phyloP scores from a whole-genome alignment of 2,113 vertebrate genomes.

The Lepus europaeus region DNA sequence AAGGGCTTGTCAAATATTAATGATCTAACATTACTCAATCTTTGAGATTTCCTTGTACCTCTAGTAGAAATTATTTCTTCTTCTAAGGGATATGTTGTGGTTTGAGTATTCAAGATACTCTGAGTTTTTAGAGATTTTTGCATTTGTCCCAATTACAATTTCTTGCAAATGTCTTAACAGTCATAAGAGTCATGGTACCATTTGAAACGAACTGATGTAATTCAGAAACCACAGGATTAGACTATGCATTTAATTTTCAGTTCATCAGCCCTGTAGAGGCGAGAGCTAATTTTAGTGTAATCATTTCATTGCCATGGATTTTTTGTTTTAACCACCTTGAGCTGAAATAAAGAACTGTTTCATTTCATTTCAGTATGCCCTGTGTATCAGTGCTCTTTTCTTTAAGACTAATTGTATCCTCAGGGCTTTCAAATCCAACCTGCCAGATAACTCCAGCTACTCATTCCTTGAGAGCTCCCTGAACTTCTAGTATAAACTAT shows the following conservation, averaged over 20 bases:
- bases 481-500: slow-evolving; percentile 1
- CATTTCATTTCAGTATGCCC: not conserved
- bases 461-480: slow-evolving; percentile 23
- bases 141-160: slow-evolving; percentile 48
- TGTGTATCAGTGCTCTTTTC: not conserved
- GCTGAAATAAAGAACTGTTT: not conserved
- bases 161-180: slow-evolving; percentile 43
- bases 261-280: slow-evolving; percentile 67
- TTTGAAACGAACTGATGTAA: slow-evolving; percentile 60
- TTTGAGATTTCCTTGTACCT: too few species aligned
- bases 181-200: not conserved
- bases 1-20: not conserved
- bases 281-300: slow-evolving; percentile 73
- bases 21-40: too few species aligned
- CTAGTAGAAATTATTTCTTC: slow-evolving; percentile 31
- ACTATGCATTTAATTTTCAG: slow-evolving; percentile 68
- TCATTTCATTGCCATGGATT: slow-evolving; percentile 69
- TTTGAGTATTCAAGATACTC: not conserved
- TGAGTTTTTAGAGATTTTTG: slow-evolving; percentile 50
- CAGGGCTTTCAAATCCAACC: not conserved
- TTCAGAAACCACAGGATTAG: slow-evolving; percentile 62
- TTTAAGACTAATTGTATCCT: not conserved
- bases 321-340: slow-evolving; percentile 56
- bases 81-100: not conserved
- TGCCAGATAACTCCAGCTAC: not conserved